Evolutionary conservation across 1,140 invertebrate genomes (phyloP), one percentile per base, ranked within the genome.

Genomic region (Drosophila littoralis): DNA sequence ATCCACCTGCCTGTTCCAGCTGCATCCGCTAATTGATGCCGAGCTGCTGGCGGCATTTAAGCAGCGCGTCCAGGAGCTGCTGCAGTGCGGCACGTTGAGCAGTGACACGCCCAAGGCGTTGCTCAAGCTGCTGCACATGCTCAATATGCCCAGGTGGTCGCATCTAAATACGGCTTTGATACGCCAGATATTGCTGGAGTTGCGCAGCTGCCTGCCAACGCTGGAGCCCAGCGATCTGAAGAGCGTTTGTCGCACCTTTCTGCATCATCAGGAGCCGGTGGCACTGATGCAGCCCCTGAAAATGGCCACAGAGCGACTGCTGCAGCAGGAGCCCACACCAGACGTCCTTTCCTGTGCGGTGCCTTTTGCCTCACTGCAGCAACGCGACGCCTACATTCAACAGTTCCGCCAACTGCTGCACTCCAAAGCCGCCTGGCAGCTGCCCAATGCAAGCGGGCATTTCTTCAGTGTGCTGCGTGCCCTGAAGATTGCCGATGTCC

Each of bases 401-500:
- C 67, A 88, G 2, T 91, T 92, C 38, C 72, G 76, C 7, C 76
- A 90, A 15, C 90, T 93, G 5, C 15, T 93, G 0, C 48, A 81
- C 28, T 64, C 83, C 40, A 33, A 75, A 6, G 36, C 89, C 6
- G 68, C 66, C 36, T 83, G 81, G 58, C 59, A 60, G 1, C 45
- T 60, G 12, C 60, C 77, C 32, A 79, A 76, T 61, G 70, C 85
- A 0, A 81, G 75, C 22, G 70, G 68, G 0, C 51, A 85, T 10
- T 80, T 93, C 7, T 92, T 92, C 32, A 92, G 92, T 59, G 79
- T 93, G 13, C 63, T 94, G n/a, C 81, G 92, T 2, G 74, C 91
- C 38, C 48, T 94, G 0, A 94, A 94, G 78, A 91, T 93, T 15
- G 91, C 92, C 0, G 92, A 94, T 75, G 17, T 73, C 1, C 57